Base-by-base conservation (phyloP, 2,113 vertebrate species). In the Clupea harengus region DNA sequence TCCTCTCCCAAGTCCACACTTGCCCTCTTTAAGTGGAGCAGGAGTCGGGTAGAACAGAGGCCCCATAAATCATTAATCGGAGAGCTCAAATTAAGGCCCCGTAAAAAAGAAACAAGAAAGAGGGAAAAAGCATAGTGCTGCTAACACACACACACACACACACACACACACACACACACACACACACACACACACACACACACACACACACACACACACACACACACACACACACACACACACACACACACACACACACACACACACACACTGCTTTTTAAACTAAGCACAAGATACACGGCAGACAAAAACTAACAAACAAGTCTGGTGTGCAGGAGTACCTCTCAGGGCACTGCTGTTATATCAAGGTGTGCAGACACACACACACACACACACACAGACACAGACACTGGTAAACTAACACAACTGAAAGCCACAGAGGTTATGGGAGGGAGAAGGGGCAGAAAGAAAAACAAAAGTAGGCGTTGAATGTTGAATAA, bases 311-410 rank as follows among this genome's bases (percentile, higher is more conserved):
- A 18, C 2, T n/a, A 64, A 64, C 6, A 25, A 6, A 64, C 22
- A n/a, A 57, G 52, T 57, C 52, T 20, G 18, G 18, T 20, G 18
- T 57, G 52, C 52, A 54, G 13, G 15, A 54, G 52, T 20, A 5
- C 18, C 52, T 57, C 15, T 57, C 18, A 20, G 52, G 13, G 52
- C 11, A 18, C 15, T 18, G 17, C 13, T 18, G 1, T 57, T 5
- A n/a, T 25, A 22, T 6, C 22, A 64, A 5, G 7, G n/a, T 3
- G 28, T 4, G 28, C n/a, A 28, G 3, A 28, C 64, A 32, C 25
- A 72, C 64, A 72, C 64, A 67, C 64, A 67, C 22, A 67, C 64
- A 67, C 64, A 67, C 64, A 67, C 22, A 67, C 64, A 28, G 11
- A 10, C 64, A 28, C 25, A 72, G 8, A 4, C 25, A 32, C 25